Base-by-base conservation (phyloP, 2,113 vertebrate genomes). In the Oreotrochilus melanogaster region DNA sequence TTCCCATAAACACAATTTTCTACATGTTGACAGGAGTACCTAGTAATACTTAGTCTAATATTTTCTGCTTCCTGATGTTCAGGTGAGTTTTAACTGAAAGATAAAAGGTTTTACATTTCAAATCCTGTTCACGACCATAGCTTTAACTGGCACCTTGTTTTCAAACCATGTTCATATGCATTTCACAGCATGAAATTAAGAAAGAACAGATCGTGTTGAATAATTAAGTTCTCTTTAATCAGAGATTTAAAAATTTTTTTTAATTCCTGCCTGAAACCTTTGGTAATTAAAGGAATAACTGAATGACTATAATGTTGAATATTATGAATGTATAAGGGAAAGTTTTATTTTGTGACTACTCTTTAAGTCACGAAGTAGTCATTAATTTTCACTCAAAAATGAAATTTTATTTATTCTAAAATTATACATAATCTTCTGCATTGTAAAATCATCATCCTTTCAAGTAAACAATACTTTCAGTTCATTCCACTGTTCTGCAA, bases 11-110 rank as follows among this genome's bases (percentile, higher is more conserved):
- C 35, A 66, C 25, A 51, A 51, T 53, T 92, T 94, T 91, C 78
- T 89, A 91, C 70, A 47, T 21, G 21, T 47, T 47, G 18, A 47
- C 18, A 47, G 24, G 16, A 92, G 21, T 88, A 85, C 39, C 78
- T 85, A 70, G 14, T 56, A 89, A 89, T 94, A 92, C 88, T 95
- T 91, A 80, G 48, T 95, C 81, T 88, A 69, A 81, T 85, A 65
- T 93, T 31, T 67, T 84, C 51, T 92, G 8, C 19, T 94, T 28
- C 25, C 22, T 65, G 70, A 66, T 87, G 22, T 75, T 79, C 54
- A 45, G 37, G 48, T 67, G 61, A 54, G 11, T 84, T 96, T 89
- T 86, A 65, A 76, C 15, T 60, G 18, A 54, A 76, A 81, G 61
- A 58, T 6, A 42, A 30, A 15, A 45, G 2, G 12, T 62, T 56